phyloP scores from a whole-genome alignment of 2,888 invertebrate species.

The Parelbella ahira region DNA sequence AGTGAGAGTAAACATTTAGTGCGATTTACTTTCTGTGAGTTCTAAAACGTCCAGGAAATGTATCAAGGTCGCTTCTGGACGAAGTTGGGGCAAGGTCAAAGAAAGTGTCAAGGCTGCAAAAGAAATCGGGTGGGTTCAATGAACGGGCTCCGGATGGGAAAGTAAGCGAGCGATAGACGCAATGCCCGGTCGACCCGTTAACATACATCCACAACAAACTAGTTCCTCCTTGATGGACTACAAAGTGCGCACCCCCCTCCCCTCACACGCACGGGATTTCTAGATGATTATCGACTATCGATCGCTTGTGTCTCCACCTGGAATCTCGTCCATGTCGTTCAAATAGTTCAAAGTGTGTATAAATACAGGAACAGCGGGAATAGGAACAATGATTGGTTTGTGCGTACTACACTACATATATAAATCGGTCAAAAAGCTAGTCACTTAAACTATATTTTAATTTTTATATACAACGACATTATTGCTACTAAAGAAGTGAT shows the following conservation, averaged over 20 bases:
- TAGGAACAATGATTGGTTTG: constrained; percentile 51
- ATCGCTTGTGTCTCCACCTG: constrained; percentile 36
- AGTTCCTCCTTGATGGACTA: constrained; percentile 55
- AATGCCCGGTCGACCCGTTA: constrained; percentile 61
- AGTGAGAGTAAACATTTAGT: constrained; percentile 70
- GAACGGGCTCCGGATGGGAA: constrained; percentile 66
- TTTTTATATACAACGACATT: constrained; percentile 53
- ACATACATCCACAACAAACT: constrained; percentile 67
- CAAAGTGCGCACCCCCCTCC: constrained; percentile 37
- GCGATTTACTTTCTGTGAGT: constrained; percentile 67
- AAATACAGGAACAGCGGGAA: constrained; percentile 39
- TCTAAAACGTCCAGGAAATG: constrained; percentile 38
- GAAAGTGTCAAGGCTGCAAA: constrained; percentile 79
- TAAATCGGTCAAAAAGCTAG: constrained; percentile 79
- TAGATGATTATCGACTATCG: constrained; percentile 42
- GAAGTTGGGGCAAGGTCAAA: constrained; percentile 63
- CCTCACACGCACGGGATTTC: constrained; percentile 38
- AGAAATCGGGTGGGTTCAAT: constrained; percentile 74
- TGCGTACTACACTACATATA: constrained; percentile 73
- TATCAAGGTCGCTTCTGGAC: constrained; percentile 62
- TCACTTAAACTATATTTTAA: constrained; percentile 53
- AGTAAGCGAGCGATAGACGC: constrained; percentile 60
- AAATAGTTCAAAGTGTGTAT: constrained; percentile 27
- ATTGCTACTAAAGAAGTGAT: constrained; percentile 41
- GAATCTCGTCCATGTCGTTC: constrained; percentile 35